Conservation (phyloP, 2,113 vertebrate genomes). For the Melanostigma gelatinosum region DNA sequence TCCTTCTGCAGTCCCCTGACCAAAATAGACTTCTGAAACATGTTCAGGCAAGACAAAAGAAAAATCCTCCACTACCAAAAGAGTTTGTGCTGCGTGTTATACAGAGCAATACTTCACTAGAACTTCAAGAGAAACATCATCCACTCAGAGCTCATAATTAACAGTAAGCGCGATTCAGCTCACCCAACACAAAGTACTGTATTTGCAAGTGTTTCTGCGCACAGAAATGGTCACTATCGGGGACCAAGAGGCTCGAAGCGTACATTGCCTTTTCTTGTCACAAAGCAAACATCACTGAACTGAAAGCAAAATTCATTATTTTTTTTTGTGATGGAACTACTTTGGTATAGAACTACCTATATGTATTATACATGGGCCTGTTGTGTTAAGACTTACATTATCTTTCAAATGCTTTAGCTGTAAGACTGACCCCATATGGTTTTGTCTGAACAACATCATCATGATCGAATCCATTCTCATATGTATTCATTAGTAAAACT, state of each 20-base stretch:
- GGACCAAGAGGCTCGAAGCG: slow-evolving; percentile 48
- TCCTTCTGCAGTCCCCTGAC: slow-evolving; percentile 73
- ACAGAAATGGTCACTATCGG: slow-evolving; percentile 53
- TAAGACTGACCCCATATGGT: slow-evolving; percentile 39
- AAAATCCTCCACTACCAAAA: slow-evolving; percentile 67
- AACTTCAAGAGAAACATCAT: slow-evolving; percentile 72
- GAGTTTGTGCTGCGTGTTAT: slow-evolving; percentile 69
- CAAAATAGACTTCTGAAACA: slow-evolving; percentile 76
- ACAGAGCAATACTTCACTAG: slow-evolving; percentile 74
- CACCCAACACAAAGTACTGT: slow-evolving; percentile 64
- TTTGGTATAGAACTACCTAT: slow-evolving; percentile 82
- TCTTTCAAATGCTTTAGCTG: slow-evolving; percentile 47
- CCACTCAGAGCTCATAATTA: slow-evolving; percentile 72
- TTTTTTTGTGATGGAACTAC: slow-evolving; percentile 74
- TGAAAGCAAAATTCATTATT: slow-evolving; percentile 57
- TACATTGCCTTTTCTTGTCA: slow-evolving; percentile 54
- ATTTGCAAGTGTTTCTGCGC: slow-evolving; percentile 65
- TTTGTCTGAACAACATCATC: slow-evolving; percentile 36
- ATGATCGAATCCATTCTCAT: slow-evolving; percentile 37
- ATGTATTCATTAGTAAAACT: slow-evolving; percentile 51
- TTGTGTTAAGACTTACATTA: slow-evolving; percentile 53
- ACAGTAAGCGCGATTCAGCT: slow-evolving; percentile 77
- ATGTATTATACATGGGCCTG: slow-evolving; percentile 69
- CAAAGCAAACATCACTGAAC: slow-evolving; percentile 67
- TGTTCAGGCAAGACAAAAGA: slow-evolving; percentile 63